Base-by-base conservation (phyloP, 2,797 vertebrate species). In the Centroberyx gerrardi region DNA sequence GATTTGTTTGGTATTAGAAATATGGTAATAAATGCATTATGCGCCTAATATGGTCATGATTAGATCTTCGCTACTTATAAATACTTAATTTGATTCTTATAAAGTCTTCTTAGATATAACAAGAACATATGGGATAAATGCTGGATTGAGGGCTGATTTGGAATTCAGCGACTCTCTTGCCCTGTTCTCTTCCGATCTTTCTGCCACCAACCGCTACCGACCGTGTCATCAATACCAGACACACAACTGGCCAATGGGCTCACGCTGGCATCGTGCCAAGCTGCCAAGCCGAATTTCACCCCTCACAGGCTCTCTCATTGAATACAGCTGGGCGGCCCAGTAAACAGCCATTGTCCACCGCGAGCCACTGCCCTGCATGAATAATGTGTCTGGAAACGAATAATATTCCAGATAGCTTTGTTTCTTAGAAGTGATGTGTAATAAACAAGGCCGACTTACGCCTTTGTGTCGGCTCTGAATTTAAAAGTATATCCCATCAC, bases 221-320 rank as follows among this genome's bases (percentile, higher is more conserved):
- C 68, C 66, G 8, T 77, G 78, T 85, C 87, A 83, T 87, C 80
- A 82, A 65, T 79, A 78, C 76, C 60, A 78, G 85, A 86, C 40
- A 46, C 79, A 2, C 70, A 36, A 80, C 78, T 31, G 76, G 52
- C 87, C 88, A 92, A 91, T 92, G 65, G 87, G 86, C 62, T 17
- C 1, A 18, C 51, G 0, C 77, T 90, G 89, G 89, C 87, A 3
- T 54, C 44, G 53, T 59, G 90, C 88, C 88, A 85, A 88, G 86
- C 88, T 88, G 90, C 84, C 92, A 86, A 76, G 81, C 71, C 40
- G 8, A 64, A 88, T 91, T 89, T 88, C 87, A 81, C 88, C 88
- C 93, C 78, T 88, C 80, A 76, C 71, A 89, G 70, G 63, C 61
- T 36, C 67, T 73, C 80, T 82, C 74, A 83, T 79, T 92, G 87